These are phyloP conservation scores for Enteromius mattozi DNA, from an alignment of 2,797 vertebrate genomes.

Conservation along the genomic window DNA sequence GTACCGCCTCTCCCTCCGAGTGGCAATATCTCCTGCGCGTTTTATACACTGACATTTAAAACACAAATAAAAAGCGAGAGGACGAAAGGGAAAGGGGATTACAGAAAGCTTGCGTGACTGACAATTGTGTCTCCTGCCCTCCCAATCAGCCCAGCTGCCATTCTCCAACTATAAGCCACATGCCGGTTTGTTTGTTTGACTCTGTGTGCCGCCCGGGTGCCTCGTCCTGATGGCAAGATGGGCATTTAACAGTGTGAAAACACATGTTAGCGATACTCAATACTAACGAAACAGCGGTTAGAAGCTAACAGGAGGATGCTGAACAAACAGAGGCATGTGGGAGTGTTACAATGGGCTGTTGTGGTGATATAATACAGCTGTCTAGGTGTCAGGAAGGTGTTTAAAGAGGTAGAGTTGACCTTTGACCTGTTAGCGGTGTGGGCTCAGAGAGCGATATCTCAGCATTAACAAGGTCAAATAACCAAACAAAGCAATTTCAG, in stretches of 20 bases:
- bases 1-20: slow-evolving; percentile 57
- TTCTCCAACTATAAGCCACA: slow-evolving; percentile 40
- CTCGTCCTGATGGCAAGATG: slow-evolving; percentile 40
- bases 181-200: slow-evolving; percentile 56
- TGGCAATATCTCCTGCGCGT: slow-evolving; percentile 74
- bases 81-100: slow-evolving; percentile 78
- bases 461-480: slow-evolving; percentile 51
- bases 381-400: slow-evolving; percentile 35
- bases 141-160: slow-evolving; percentile 48
- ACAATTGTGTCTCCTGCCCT: slow-evolving; percentile 72
- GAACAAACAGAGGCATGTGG: slow-evolving; percentile 37
- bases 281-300: slow-evolving; percentile 14
- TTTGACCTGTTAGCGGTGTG: slow-evolving; percentile 46
- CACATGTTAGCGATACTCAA: slow-evolving; percentile 49
- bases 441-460: slow-evolving; percentile 24
- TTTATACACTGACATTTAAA: slow-evolving; percentile 86
- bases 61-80: slow-evolving; percentile 84
- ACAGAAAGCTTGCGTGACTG: slow-evolving; percentile 71
- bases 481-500: slow-evolving; percentile 45
- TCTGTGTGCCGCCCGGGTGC: slow-evolving; percentile 28
- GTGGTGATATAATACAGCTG: slow-evolving; percentile 37
- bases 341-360: neutral
- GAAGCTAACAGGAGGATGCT: slow-evolving; percentile 10
- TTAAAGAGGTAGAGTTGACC: slow-evolving; percentile 51
- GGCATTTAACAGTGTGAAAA: slow-evolving; percentile 52